Evolutionary conservation across 2,888 invertebrate species (phyloP), one percentile per base, ranked within the genome.

Genomic region (Phyto melanocephala): DNA sequence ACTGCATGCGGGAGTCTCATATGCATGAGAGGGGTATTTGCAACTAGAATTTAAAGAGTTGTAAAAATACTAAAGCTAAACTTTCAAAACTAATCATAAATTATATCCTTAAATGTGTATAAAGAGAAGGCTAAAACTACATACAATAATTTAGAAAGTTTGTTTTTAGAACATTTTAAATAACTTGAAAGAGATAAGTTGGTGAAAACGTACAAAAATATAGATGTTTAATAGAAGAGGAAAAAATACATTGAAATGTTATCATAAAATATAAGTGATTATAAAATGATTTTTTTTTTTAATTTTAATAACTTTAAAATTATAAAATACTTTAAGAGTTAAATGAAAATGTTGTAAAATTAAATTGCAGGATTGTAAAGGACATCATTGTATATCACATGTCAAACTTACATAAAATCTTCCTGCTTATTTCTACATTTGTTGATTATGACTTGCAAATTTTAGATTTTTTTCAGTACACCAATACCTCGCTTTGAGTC

Each of bases 81-180:
- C 65, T 71, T 78, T 79, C 24, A 52, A 74, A 79, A 79, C 79
- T 82, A 75, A 79, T 79, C 75, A 79, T 79, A 82, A 82, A 79
- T 79, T 82, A 79, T 82, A 76, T 60, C 35, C 40, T 76, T 67
- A 45, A 65, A 56, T 75, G 50, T 54, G 45, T 24, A 56, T 54
- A 45, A 10, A 22, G 42, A n/a, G 13, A 52, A 42, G 47, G 28
- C 50, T 52, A n/a, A 50, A 40, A 10, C 35, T 56, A 28, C 28
- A 22, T 33, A 50, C n/a, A n/a, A n/a, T n/a, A 65, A 63, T 67
- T 76, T 56, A 11, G 15, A 67, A 71, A 71, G 58, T 42, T 68
- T 58, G 56, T 47, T 52, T 15, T 6, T 52, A 37, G 42, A 70
- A 54, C 28, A 70, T 70, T 67, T 79, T 11, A 62, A 75, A 82